Base-by-base conservation (phyloP, 2,113 vertebrate species). In the Calidris pygmaea region DNA sequence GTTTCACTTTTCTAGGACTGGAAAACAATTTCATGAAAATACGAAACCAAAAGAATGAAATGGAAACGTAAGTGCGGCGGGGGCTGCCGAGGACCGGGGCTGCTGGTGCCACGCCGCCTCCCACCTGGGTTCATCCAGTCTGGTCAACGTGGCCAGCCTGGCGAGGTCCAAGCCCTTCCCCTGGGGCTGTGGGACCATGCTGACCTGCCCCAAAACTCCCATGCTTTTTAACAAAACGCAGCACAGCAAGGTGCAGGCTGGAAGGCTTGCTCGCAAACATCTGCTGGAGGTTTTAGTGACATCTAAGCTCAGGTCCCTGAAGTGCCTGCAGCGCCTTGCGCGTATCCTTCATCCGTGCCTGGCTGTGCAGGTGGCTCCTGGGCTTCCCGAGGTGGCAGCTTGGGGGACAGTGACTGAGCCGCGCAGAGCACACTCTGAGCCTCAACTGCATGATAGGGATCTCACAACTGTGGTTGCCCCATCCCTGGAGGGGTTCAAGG, bases 1-100 rank as follows among this genome's bases (percentile, higher is more conserved):
- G 99, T 95, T 99, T 99, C 97, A 99, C 98, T 90, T 99, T 99
- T 98, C 98, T 99, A 93, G 99, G 99, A 92, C 97, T 98, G 70
- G 98, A 98, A 96, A 99, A 98, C 13, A 98, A 98, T 97, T 97
- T 87, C 86, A 99, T 99, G 99, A 99, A 98, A 98, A 97, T 99
- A 94, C 97, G 97, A 78, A 99, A 99, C 98, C 98, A 98, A 97
- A 98, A 98, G 93, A 99, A 99, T 70, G 98, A 99, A 89, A 95
- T 98, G 60, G 99, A 99, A 98, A 98, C 96, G 99, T 99, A 98
- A 99, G 99, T 98, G 91, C 23, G 23, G 27, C 14, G 8, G 73
- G 32, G 23, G 37, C 66, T 43, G 66, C 87, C 1, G 9, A 83
- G 95, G 80, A 53, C 12, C 30, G 1, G 90, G 73, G 90, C 85